Evolutionary conservation across 2,113 vertebrate species (phyloP), one percentile per base, ranked within the genome.

Genomic region (Narcine bancroftii): DNA sequence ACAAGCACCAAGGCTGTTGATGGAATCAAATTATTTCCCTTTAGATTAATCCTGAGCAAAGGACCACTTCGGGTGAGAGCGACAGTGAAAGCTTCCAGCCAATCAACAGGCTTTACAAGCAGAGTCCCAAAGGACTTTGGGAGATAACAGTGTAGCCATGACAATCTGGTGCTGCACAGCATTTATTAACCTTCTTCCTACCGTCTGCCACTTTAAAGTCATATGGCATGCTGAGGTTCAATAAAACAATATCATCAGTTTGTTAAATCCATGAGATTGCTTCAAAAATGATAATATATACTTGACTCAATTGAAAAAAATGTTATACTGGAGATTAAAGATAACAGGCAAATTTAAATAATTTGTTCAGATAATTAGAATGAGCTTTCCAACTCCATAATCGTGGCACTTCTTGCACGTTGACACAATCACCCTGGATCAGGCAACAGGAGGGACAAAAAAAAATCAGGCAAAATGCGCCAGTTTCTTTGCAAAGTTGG

Each of bases 31-130:
- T 81, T 93, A 93, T 92, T 92, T 92, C 92, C 77, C 42, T 73
- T 76, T 76, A 72, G 77, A 92, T 73, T 87, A 92, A 73, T 89
- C 45, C 85, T 45, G 65, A 89, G 92, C 83, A 79, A 92, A 76
- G 76, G 79, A 77, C 66, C 66, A 45, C 92, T 89, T 36, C 69
- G 47, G 76, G 92, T 81, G 89, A 69, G 33, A 50, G 66, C 87
- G 92, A 92, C 93, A 93, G 92, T 72, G 92, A 92, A 89, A 85
- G 76, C 75, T 89, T 89, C 92, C 69, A 91, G 89, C 89, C 89
- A 91, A 91, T 66, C 89, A 73, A 89, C 85, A 92, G 92, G 83
- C 92, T 73, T 47, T 89, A 89, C 85, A 39, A 56, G 92, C 69
- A 45, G n/a, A 56, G 89, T 92, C 92, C 93, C 92, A 91, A 29